phyloP scores from a whole-genome alignment of 1,140 invertebrate species.

The Schlechtendalia chinensis region DNA sequence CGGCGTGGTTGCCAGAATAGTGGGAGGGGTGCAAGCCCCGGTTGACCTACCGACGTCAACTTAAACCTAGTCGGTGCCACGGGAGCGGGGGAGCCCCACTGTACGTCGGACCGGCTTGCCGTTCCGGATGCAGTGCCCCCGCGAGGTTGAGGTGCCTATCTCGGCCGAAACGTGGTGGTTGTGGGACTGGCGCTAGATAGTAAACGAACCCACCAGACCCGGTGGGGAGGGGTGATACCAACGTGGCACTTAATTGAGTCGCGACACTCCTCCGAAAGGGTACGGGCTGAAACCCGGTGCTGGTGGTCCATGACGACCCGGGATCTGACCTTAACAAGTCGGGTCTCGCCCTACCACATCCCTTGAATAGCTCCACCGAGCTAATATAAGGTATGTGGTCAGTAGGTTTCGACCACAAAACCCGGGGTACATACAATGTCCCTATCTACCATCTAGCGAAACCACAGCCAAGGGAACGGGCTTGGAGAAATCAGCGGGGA shows the following conservation, averaged over 20 bases:
- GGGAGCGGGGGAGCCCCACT: background rate
- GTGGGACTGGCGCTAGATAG: background rate
- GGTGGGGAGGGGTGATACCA: background rate
- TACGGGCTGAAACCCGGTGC: too few species aligned
- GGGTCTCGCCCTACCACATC: too few species aligned
- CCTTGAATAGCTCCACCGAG: too few species aligned
- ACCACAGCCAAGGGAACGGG: too few species aligned
- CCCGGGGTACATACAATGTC: too few species aligned
- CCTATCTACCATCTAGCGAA: too few species aligned
- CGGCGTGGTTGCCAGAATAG: background rate
- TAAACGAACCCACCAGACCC: background rate
- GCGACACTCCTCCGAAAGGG: background rate
- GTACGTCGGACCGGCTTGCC: background rate
- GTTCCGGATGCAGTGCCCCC: background rate
- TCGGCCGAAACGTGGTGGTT: background rate
- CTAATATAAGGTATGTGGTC: too few species aligned
- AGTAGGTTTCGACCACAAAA: too few species aligned
- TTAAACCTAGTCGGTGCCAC: background rate
- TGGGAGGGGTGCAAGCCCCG: background rate
- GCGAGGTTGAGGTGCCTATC: background rate
- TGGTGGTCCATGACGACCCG: too few species aligned
- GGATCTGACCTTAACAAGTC: too few species aligned
- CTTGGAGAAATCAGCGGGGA: too few species aligned
- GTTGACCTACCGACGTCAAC: background rate
- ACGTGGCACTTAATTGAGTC: too few species aligned